Evolutionary conservation across 1,140 invertebrate genomes (phyloP), one percentile per base, ranked within the genome.

Genomic region (Stegodyphus mimosarum): DNA sequence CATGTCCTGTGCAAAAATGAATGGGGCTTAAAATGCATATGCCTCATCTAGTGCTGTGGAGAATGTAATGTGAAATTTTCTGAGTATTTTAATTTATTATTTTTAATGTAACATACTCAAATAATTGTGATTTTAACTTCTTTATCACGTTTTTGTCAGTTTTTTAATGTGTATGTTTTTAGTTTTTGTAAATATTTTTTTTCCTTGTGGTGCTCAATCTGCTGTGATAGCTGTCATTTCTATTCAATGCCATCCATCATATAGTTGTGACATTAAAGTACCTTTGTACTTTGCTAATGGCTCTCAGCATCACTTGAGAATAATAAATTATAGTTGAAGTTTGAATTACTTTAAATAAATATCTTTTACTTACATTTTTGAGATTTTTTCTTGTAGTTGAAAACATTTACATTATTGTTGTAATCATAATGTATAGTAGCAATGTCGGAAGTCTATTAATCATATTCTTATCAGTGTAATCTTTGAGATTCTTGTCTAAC

Each of bases 321-420:
- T 60, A 60, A 60, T 60, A 60, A 60, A 60, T 60, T 60, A 60
- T 60, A 60, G 55, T 60, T 60, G 9, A 60, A 60, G 55, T 60
- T 60, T 60, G 55, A 60, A 60, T 60, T 9, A 60, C 55, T 10
- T 9, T 60, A 10, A 60, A 60, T 60, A 60, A 60, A 60, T 60
- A 60, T 60, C 55, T 60, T 60, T 60, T 60, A 33, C 33, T 33
- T 33, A 33, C 33, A 33, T 1, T 33, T 33, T 33, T 33, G 33
- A 3, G 33, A 33, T 1, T 33, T 33, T 33, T 33, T 33, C 33
- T 33, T 33, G 33, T 33, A 33, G 1, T 33, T 33, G 33, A 33
- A 33, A 33, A 33, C 33, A 33, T 33, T 33, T 33, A 33, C 33
- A 33, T 33, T 33, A 33, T 33, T 33, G 33, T 33, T 33, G 33